Evolutionary conservation across 2,888 invertebrate species (phyloP).

Genomic region (Drosophila silvestris): DNA sequence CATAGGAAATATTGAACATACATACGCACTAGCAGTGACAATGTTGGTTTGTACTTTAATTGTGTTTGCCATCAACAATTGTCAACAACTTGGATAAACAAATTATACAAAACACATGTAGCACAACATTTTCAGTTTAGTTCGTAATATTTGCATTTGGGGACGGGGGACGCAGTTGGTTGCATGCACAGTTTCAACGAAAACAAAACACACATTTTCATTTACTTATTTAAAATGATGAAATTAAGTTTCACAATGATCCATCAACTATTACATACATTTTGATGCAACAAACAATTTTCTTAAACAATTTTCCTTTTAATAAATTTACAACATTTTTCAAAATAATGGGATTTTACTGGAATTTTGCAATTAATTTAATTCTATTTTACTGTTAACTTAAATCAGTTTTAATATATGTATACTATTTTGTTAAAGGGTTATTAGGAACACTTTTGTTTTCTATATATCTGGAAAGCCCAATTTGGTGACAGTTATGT

Average conservation of each 20-base stretch:
- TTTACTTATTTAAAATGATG: slow-evolving; percentile 16
- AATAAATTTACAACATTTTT: neutral
- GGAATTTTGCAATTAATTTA: neutral
- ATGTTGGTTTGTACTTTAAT: slow-evolving; percentile 12
- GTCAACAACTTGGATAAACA: slow-evolving; percentile 23
- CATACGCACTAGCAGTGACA: slow-evolving; percentile 40
- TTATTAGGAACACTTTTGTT: neutral
- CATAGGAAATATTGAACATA: slow-evolving; percentile 36
- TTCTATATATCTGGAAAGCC: neutral
- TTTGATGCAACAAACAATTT: slow-evolving; percentile 23
- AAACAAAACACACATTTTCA: slow-evolving; percentile 41
- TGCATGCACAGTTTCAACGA: slow-evolving; percentile 49
- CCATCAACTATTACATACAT: slow-evolving; percentile 20
- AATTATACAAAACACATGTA: slow-evolving; percentile 45
- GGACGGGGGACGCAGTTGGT: slow-evolving; percentile 44
- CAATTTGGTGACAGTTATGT: neutral
- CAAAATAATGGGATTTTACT: neutral
- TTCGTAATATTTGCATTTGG: slow-evolving; percentile 32
- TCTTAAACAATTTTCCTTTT: slow-evolving; percentile 5
- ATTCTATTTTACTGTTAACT: neutral
- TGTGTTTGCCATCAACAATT: slow-evolving; percentile 20
- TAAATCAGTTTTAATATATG: neutral
- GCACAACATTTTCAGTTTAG: slow-evolving; percentile 30
- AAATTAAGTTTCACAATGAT: slow-evolving; percentile 23
- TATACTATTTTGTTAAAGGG: neutral